These are phyloP conservation scores for Andrena marginata DNA, from an alignment of 2,888 invertebrate genomes.

Conservation along the genomic window DNA sequence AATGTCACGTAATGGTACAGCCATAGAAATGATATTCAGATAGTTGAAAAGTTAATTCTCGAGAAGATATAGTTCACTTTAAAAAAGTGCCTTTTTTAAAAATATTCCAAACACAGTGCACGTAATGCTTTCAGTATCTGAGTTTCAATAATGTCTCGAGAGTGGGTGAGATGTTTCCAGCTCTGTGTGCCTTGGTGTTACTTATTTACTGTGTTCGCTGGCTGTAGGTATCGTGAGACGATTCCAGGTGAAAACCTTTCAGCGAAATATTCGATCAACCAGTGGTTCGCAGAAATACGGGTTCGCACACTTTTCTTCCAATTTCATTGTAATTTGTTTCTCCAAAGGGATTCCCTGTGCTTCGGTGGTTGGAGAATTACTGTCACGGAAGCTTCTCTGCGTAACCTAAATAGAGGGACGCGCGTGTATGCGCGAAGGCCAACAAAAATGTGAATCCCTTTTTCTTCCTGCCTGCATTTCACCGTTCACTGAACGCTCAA, in stretches of 20 bases:
- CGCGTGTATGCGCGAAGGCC: neutral
- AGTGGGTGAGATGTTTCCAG: neutral
- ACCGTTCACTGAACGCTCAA: constrained; percentile 9
- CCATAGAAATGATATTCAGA: too few relatives aligned
- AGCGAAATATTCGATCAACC: constrained; percentile 11
- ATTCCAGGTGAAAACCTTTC: neutral
- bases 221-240: neutral
- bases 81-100: too few relatives aligned
- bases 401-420: constrained; percentile 23
- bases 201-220: neutral
- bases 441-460: constrained; percentile 35
- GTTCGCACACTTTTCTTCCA: neutral
- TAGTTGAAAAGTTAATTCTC: too few relatives aligned
- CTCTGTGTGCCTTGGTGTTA: neutral
- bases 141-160: too few relatives aligned
- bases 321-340: constrained; percentile 28
- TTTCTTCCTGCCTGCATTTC: constrained; percentile 15
- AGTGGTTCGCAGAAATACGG: neutral
- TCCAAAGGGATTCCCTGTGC: neutral
- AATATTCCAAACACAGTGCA: too few relatives aligned
- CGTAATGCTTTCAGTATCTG: too few relatives aligned
- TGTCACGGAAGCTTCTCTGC: constrained; percentile 1
- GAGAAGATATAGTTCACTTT: too few relatives aligned
- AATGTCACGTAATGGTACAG: neutral
- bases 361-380: constrained; percentile 21